These are phyloP conservation scores for Drosophila neotestacea DNA, from an alignment of 2,888 invertebrate genomes.

Conservation along the genomic window DNA sequence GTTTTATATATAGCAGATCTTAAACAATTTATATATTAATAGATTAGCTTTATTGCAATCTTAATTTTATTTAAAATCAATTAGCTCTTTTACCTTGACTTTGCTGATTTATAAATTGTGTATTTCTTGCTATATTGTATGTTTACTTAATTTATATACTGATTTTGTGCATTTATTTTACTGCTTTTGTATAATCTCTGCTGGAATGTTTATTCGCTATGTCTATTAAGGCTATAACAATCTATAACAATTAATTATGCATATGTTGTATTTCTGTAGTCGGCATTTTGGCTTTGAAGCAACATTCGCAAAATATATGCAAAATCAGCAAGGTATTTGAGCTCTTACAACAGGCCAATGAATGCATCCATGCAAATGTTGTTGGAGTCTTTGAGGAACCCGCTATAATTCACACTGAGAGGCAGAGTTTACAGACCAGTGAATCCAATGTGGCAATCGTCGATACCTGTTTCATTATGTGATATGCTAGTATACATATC, in stretches of 20 bases:
- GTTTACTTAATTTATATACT: slow-evolving; percentile 5
- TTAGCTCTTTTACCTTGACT: slow-evolving; percentile 4
- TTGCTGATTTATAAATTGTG: not conserved
- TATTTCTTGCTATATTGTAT: not conserved
- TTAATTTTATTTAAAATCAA: not conserved
- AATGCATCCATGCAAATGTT: slow-evolving; percentile 45
- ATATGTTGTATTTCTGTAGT: slow-evolving; percentile 10
- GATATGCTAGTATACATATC: slow-evolving; percentile 26
- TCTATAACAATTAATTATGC: slow-evolving; percentile 41
- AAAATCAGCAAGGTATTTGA: slow-evolving; percentile 44
- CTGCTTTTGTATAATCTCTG: not conserved
- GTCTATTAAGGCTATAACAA: slow-evolving; percentile 31
- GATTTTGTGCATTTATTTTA: not conserved
- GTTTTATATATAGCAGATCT: too few relatives aligned
- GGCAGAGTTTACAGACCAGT: slow-evolving; percentile 25
- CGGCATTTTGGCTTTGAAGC: slow-evolving; percentile 45
- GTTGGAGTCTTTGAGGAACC: slow-evolving; percentile 21
- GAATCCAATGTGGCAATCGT: slow-evolving; percentile 32
- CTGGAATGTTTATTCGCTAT: slow-evolving; percentile 2
- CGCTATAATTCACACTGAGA: slow-evolving; percentile 51
- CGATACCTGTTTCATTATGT: slow-evolving; percentile 52
- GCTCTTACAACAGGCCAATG: slow-evolving; percentile 32
- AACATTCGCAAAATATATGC: slow-evolving; percentile 33
- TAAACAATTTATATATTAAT: too few relatives aligned
- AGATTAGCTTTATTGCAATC: not conserved